Evolutionary conservation across 92 coral and sea anemone genomes (phyloP), one percentile per base, ranked within the genome.

Genomic region (Porites evermanni): DNA sequence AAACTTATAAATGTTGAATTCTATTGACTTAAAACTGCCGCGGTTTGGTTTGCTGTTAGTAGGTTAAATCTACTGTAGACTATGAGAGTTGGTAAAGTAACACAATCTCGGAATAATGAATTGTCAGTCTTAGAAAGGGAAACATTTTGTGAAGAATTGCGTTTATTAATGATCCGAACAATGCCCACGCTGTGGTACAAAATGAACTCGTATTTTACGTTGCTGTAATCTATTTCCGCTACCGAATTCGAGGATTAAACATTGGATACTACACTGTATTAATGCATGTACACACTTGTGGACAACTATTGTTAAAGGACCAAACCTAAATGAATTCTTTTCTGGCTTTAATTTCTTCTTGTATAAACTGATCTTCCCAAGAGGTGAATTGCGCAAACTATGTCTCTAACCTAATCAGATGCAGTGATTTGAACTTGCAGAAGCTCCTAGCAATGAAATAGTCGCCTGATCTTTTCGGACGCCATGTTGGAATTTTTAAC

Each of bases 1-100:
- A 92, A 94, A 94, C 98, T 93, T 90, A 94, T 94, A 88, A 90
- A 90, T 94, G 78, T 93, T 86, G 91, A 88, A 79, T 93, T 83
- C 75, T 94, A 93, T 94, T 94, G 98, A 95, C 96, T 90, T 83
- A 81, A 70, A 65, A 17, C 80, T 74, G 80, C n/a, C 51, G 26
- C 17, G 79, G 63, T 83, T 83, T 74, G 72, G 87, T 83, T 83
- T 83, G 80, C 87, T 83, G 79, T 74, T 73, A 26, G 80, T 9
- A 51, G 73, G 79, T 83, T 83, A 72, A 83, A 59, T 58, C 77
- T 50, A 50, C 64, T 70, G 76, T 70, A 11, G 77, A 44, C 77
- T 32, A 64, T 44, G 29, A 47, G 59, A 70, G 70, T 81, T 59
- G 71, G 78, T 18, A 50, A 9, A 53, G 70, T 6, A 12, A 61